Percentiles rank a stretch among this genome's conserved stretches.
phyloP scores from a whole-genome alignment of 2,888 invertebrate genomes.

The Choristoneura rosaceana region DNA sequence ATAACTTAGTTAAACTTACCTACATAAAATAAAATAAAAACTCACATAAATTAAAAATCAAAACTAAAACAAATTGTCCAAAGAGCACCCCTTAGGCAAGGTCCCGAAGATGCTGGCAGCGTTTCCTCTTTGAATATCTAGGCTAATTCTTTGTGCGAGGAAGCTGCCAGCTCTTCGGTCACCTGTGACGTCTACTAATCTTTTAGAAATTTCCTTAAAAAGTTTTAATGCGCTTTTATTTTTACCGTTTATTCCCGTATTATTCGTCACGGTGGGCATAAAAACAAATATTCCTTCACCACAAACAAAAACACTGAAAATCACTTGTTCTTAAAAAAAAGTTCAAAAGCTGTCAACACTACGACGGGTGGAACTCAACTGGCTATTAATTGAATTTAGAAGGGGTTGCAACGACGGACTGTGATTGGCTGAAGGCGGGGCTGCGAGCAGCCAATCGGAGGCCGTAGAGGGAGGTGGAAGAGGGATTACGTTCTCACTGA shows the following conservation, averaged over 20 bases:
- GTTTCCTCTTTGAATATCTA: too few relatives aligned
- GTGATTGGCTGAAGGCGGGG: constrained; percentile 60
- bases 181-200: too few relatives aligned
- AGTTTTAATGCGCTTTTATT: too few relatives aligned
- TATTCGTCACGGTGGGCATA: constrained; percentile 77
- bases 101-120: too few relatives aligned
- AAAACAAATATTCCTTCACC: constrained; percentile 48
- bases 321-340: not conserved
- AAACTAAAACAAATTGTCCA: too few relatives aligned
- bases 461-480: constrained; percentile 51
- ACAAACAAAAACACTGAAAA: not conserved
- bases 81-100: too few relatives aligned
- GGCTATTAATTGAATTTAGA: constrained; percentile 65
- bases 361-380: constrained; percentile 26
- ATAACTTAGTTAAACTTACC: too few relatives aligned
- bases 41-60: too few relatives aligned
- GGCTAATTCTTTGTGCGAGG: too few relatives aligned
- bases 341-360: not conserved
- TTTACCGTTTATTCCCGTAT: constrained; percentile 52
- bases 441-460: constrained; percentile 58
- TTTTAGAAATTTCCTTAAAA: too few relatives aligned
- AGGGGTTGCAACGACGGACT: constrained; percentile 57
- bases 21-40: too few relatives aligned
- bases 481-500: constrained; percentile 25
- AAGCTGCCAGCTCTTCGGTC: too few relatives aligned